phyloP scores from a whole-genome alignment of 2,797 vertebrate species.

The Sebastes steindachneri region DNA sequence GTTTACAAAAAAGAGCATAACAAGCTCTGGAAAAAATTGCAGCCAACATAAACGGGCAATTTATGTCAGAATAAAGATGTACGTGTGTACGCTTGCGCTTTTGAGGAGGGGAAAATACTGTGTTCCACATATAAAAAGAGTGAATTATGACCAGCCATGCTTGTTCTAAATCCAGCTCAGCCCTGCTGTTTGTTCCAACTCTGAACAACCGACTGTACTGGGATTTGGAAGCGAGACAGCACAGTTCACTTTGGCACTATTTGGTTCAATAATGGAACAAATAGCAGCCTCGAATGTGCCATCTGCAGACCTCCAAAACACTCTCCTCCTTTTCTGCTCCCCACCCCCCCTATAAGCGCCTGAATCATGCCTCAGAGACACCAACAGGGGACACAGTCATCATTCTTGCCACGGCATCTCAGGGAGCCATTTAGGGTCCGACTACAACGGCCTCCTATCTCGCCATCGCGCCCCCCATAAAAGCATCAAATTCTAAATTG shows the following conservation, averaged over 20 bases:
- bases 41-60: constrained; percentile 31
- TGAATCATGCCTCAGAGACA: constrained; percentile 75
- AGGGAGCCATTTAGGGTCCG: constrained; percentile 74
- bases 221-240: constrained; percentile 64
- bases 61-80: constrained; percentile 20
- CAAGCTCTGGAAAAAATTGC: constrained; percentile 13
- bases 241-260: constrained; percentile 63
- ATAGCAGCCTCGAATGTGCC: constrained; percentile 68
- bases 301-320: constrained; percentile 71
- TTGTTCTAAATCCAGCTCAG: constrained; percentile 61
- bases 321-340: constrained; percentile 49
- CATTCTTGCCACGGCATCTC: constrained; percentile 68
- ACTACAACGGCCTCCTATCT: constrained; percentile 75
- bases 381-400: constrained; percentile 76
- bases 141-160: constrained; percentile 37
- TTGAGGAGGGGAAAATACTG: background rate
- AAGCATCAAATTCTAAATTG: constrained; percentile 75
- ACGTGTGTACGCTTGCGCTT: constrained; percentile 21
- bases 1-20: constrained; percentile 46
- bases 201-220: constrained; percentile 58
- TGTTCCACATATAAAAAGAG: constrained; percentile 38
- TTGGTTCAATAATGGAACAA: constrained; percentile 72
- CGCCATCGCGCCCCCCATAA: constrained; percentile 64
- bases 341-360: constrained; percentile 50
- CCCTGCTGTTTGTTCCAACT: constrained; percentile 61